Conservation (phyloP, 2,113 vertebrate species). For the Oncorhynchus kisutch region DNA sequence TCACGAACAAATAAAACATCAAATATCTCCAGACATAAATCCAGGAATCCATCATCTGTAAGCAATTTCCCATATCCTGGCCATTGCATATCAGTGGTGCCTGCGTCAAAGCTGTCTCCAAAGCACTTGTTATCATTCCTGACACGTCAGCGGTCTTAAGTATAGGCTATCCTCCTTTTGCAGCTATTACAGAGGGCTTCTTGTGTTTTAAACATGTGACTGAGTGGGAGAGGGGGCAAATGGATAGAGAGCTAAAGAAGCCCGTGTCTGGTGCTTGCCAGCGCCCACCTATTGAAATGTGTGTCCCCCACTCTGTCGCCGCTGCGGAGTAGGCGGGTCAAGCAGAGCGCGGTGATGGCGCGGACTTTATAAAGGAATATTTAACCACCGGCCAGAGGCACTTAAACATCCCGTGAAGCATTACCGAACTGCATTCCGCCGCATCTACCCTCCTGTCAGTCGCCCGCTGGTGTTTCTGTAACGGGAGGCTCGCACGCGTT, state of each 20-base stretch:
- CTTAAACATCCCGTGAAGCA: conserved; percentile 14
- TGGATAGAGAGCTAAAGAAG: conserved; percentile 33
- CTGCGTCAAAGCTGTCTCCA: neutral
- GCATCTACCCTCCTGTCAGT: conserved; percentile 39
- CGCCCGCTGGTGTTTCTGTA: neutral
- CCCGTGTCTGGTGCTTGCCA: conserved; percentile 39
- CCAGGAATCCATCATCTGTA: neutral
- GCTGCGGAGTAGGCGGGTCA: conserved; percentile 69
- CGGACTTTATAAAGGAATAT: conserved; percentile 54
- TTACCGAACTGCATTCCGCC: conserved; percentile 53
- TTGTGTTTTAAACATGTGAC: conserved; percentile 78
- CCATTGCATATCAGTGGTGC: too few species aligned
- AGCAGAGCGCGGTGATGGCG: conserved; percentile 36
- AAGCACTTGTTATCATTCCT: conserved; percentile 50
- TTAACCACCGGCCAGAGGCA: conserved; percentile 28
- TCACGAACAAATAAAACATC: neutral
- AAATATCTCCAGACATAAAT: neutral
- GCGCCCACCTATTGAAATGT: conserved; percentile 44
- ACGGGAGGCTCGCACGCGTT: conserved; percentile 40
- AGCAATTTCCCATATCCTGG: neutral
- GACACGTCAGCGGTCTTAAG: conserved; percentile 44
- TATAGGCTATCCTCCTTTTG: conserved; percentile 44
- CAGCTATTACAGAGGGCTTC: conserved; percentile 72
- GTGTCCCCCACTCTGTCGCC: conserved; percentile 42
- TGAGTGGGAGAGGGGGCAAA: conserved; percentile 48